These are phyloP conservation scores for Parotia lawesii DNA, from an alignment of 2,113 vertebrate genomes.

Conservation along the genomic window DNA sequence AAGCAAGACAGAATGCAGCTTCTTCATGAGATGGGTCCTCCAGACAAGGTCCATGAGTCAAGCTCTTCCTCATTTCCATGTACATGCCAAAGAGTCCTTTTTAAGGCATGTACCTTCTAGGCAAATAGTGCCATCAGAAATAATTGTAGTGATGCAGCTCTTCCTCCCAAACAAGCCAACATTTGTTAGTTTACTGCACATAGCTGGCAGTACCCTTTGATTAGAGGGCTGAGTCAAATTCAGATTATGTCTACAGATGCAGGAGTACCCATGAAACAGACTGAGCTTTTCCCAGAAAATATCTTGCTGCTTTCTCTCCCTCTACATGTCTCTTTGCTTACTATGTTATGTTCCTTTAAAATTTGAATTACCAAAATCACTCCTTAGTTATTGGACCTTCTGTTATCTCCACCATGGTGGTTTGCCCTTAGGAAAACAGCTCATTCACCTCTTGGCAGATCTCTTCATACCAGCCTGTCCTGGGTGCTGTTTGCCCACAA, in stretches of 20 bases:
- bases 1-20: background rate
- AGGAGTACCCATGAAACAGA: background rate
- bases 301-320: background rate
- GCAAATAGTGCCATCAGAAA: background rate
- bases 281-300: background rate
- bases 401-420: background rate
- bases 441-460: background rate
- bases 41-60: background rate
- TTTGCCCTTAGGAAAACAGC: background rate
- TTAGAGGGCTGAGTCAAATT: background rate
- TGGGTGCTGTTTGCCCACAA: background rate
- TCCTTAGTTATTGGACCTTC: background rate
- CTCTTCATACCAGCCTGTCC: background rate
- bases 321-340: background rate
- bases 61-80: background rate
- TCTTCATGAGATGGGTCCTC: background rate
- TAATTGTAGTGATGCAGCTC: background rate
- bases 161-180: background rate
- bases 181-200: background rate
- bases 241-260: background rate
- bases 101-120: background rate
- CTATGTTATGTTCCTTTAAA: background rate
- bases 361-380: background rate
- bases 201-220: background rate
- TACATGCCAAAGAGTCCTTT: background rate